Percentiles rank a stretch among this genome's conserved stretches.
Conservation (phyloP, 2,113 vertebrate species). For the Phylloscopus whistleri region DNA sequence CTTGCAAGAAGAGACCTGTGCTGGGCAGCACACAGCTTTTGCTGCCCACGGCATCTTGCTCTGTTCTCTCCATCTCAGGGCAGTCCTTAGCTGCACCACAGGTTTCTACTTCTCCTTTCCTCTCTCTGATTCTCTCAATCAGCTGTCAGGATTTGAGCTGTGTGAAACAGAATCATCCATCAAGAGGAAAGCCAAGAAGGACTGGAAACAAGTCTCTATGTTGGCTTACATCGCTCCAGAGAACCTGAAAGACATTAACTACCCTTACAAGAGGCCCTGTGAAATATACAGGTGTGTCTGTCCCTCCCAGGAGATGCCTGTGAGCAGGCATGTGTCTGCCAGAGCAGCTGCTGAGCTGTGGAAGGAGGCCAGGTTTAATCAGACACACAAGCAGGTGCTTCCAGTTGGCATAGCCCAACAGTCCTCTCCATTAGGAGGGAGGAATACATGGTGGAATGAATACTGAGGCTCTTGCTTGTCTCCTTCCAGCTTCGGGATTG, state of each 20-base stretch:
- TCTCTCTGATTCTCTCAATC: neutral
- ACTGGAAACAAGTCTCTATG: neutral
- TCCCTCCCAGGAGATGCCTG: neutral
- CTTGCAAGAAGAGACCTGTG: neutral
- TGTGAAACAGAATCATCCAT: constrained; percentile 84
- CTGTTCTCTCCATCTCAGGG: neutral
- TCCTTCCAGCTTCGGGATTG: constrained; percentile 84
- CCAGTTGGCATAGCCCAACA: neutral
- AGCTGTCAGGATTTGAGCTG: constrained; percentile 87
- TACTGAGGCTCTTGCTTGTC: neutral
- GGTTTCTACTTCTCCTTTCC: neutral
- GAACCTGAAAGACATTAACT: constrained; percentile 61
- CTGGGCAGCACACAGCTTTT: neutral
- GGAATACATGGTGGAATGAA: neutral
- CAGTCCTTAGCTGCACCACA: neutral
- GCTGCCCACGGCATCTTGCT: neutral
- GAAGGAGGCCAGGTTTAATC: neutral
- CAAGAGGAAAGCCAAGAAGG: constrained; percentile 28
- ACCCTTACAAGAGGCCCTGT: constrained; percentile 71
- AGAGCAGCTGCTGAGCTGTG: neutral
- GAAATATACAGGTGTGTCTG: constrained; percentile 87
- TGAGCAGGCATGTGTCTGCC: neutral
- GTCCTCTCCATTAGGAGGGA: neutral
- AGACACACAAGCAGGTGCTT: neutral
- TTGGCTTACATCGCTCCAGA: constrained; percentile 78